Conservation (phyloP, 2,113 vertebrate species). For the Sapajus apella region DNA sequence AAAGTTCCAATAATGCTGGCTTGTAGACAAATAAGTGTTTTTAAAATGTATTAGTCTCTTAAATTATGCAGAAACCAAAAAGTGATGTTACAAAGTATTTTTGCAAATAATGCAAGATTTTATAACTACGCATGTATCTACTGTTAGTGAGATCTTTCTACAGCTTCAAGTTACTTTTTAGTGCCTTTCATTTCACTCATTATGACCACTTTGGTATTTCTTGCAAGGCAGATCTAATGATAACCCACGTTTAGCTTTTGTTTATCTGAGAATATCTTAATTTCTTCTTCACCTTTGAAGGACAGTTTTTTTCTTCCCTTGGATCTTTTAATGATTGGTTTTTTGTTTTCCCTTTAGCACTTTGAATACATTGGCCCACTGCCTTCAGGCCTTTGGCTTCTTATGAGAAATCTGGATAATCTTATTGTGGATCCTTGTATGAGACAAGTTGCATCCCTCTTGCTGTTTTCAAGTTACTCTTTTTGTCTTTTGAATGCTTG, state of each 20-base stretch:
- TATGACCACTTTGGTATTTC: neutral
- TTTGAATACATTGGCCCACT: neutral
- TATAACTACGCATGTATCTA: neutral
- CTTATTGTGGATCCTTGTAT: neutral
- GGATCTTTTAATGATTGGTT: neutral
- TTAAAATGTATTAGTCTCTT: neutral
- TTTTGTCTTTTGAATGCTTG: neutral
- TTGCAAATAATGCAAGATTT: neutral
- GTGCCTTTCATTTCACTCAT: neutral
- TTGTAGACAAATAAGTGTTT: neutral
- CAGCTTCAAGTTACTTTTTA: too few relatives aligned
- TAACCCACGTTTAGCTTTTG: neutral
- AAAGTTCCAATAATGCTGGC: neutral
- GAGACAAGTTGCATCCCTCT: neutral
- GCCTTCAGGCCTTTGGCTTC: neutral
- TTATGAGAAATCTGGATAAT: neutral
- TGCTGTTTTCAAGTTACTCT: neutral
- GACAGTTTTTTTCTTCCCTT: neutral
- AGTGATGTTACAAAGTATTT: neutral
- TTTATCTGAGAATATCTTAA: neutral
- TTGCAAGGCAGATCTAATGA: too few relatives aligned
- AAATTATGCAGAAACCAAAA: neutral
- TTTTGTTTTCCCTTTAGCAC: neutral
- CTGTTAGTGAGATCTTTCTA: neutral
- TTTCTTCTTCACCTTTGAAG: neutral